Conservation (phyloP, 2,113 vertebrate species). For the Hippopotamus amphibius region DNA sequence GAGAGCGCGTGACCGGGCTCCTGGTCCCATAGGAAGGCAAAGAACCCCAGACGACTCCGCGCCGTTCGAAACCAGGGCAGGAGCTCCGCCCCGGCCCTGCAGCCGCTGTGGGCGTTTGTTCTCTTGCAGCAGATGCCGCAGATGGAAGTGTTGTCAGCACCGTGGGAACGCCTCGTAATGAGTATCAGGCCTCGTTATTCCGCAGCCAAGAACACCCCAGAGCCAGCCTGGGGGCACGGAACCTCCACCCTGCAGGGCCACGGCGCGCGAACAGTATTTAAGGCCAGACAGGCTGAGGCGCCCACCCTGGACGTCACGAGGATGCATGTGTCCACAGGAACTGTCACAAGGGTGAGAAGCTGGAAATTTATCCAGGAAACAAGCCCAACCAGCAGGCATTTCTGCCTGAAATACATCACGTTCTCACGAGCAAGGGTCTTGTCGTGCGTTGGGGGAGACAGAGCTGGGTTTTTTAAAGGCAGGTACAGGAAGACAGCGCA, state of each 20-base stretch:
- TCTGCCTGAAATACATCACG: background rate
- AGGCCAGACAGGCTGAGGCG: background rate
- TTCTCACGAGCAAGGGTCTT: too few species aligned
- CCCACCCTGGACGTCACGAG: fast-evolving
- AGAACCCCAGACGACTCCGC: background rate
- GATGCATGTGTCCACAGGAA: fast-evolving
- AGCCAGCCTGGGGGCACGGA: background rate
- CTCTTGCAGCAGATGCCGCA: background rate
- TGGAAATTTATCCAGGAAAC: background rate
- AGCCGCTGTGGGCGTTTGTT: background rate
- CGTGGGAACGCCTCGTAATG: background rate
- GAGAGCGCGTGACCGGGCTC: too few species aligned
- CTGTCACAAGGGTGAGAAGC: fast-evolving
- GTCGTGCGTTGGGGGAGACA: too few species aligned
- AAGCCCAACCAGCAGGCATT: background rate
- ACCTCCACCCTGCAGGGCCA: background rate
- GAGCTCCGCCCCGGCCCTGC: background rate
- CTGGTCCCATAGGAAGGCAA: background rate
- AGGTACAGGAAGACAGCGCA: too few species aligned
- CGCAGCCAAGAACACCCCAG: background rate
- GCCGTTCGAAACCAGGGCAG: fast-evolving
- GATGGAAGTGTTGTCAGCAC: background rate
- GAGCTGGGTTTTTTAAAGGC: background rate
- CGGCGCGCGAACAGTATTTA: fast-evolving
- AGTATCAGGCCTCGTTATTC: background rate